Base-by-base conservation (phyloP, 2,797 vertebrate genomes). In the Anguilla anguilla region DNA sequence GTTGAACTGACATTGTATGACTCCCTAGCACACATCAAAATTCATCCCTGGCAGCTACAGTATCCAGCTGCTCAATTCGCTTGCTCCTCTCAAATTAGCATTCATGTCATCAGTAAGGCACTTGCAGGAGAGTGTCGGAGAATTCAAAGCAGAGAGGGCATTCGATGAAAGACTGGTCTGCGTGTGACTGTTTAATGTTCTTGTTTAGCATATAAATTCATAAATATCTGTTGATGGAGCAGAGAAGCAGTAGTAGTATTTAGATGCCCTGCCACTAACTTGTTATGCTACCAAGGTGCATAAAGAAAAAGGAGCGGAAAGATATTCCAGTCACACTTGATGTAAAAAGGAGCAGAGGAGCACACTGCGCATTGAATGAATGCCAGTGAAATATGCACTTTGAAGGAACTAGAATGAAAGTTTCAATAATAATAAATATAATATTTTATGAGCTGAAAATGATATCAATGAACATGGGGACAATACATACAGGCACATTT, bases 91-190 rank as follows among this genome's bases (percentile, higher is more conserved):
- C 17, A 9, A 46, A 81, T 81, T 81, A 81, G 77, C 77, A 81
- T 81, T 81, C 39, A 81, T 22, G 19, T 81, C 39, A 46, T 46
- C 77, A 46, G 22, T 81, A 81, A 81, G 39, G 77, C 77, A 81
- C 39, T 81, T 81, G 39, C 17, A 81, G 39, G 39, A 17, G 19
- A 74, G 31, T 6, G 77, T 81, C 77, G 46, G 77, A 46, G 77
- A 81, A 81, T 81, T 81, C 43, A 46, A 46, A 81, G 77, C 77
- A 81, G 77, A 49, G 17, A 46, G 77, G 77, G 35, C 77, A 46
- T 46, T 81, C 22, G 6, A 22, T 81, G 39, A 46, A 6, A 46
- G 43, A 22, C 22, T 46, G 39, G 43, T 35, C 77, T 81, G 5
- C 35, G 1, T 46, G 77, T 25, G 35, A 43, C 35, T 46, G 39